Conservation (phyloP, 2,797 vertebrate species). For the Chiroxiphia lanceolata region DNA sequence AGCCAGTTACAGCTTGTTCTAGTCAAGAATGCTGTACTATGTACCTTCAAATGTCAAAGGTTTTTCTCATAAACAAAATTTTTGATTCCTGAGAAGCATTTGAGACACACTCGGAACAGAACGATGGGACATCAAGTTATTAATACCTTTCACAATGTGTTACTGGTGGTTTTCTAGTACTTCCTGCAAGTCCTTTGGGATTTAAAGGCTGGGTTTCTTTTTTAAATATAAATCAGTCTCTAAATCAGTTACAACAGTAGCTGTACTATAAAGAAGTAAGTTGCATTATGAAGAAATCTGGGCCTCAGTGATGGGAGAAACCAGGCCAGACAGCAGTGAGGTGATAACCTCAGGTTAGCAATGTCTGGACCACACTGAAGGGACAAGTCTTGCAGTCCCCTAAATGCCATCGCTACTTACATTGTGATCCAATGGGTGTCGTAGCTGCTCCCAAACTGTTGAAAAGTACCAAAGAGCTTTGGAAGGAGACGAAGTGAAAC, state of each 20-base stretch:
- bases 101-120: neutral
- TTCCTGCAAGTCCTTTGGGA: neutral
- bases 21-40: neutral
- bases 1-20: neutral
- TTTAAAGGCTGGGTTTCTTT: neutral
- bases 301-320: neutral
- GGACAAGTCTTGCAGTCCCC: neutral
- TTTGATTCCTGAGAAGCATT: neutral
- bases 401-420: slow-evolving; percentile 75
- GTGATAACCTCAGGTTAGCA: neutral
- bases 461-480: slow-evolving; percentile 97
- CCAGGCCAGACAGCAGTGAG: neutral
- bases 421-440: slow-evolving; percentile 99
- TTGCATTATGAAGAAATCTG: neutral
- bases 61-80: neutral
- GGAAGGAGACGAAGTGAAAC: slow-evolving; percentile 96
- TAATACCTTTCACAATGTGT: neutral
- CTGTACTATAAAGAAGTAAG: neutral
- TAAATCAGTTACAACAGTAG: neutral
- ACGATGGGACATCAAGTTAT: neutral
- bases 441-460: slow-evolving; percentile 98
- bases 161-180: neutral
- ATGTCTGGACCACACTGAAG: neutral
- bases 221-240: neutral
- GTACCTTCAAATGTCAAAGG: neutral